Evolutionary conservation across 2,113 vertebrate species (phyloP).

Genomic region (Leucopternis melanops): DNA sequence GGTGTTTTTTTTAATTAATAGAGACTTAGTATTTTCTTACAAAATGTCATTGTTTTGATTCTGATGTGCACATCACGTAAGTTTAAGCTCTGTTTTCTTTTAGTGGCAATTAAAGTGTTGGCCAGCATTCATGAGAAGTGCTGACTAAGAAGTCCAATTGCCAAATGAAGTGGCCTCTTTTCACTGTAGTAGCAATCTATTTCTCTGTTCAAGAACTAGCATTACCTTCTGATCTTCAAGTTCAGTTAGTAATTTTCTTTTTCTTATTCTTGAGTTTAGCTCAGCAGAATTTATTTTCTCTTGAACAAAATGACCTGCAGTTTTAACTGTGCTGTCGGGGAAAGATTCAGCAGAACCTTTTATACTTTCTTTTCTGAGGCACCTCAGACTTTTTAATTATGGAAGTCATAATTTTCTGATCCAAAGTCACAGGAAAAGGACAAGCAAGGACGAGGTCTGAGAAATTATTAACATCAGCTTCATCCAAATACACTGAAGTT

Average conservation of each 20-base stretch:
- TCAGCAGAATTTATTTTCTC: background rate
- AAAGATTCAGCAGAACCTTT: background rate
- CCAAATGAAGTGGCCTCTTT: background rate
- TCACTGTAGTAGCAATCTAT: background rate
- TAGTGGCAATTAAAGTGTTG: background rate
- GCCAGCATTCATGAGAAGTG: background rate
- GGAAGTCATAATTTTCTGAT: background rate
- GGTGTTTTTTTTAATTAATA: background rate
- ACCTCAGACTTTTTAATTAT: constrained; percentile 16
- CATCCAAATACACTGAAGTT: background rate
- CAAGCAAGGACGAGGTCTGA: background rate
- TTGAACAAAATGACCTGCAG: background rate
- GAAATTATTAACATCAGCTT: background rate
- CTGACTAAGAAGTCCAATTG: background rate
- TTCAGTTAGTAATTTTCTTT: background rate
- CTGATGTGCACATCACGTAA: background rate
- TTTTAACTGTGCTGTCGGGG: background rate
- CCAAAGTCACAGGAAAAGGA: background rate
- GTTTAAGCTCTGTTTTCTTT: background rate
- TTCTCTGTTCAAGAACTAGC: background rate
- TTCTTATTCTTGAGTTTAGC: background rate
- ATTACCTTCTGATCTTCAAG: background rate
- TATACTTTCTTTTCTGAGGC: background rate
- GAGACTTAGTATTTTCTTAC: background rate
- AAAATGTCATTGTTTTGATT: background rate